Evolutionary conservation across 2,797 vertebrate genomes (phyloP).

Genomic region (Diceros bicornis): DNA sequence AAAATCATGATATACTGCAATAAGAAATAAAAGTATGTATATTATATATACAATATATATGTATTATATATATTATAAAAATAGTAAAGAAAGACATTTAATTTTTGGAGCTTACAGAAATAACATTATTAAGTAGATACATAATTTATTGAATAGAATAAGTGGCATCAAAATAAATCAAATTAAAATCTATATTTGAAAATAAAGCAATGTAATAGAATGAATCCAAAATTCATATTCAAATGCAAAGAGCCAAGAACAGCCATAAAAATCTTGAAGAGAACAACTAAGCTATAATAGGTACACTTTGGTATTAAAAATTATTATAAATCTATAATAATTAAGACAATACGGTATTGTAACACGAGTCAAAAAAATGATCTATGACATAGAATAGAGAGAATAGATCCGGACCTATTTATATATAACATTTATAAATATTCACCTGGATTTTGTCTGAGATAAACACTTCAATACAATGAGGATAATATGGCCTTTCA

Average conservation of each 20-base stretch:
- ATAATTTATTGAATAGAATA: conserved; percentile 68
- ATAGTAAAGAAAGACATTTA: conserved; percentile 53
- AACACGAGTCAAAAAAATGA: neutral
- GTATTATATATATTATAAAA: neutral
- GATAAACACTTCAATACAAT: neutral
- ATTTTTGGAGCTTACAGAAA: conserved; percentile 69
- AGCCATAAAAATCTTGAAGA: neutral
- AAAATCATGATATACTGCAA: neutral
- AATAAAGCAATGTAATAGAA: conserved; percentile 63
- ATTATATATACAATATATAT: neutral
- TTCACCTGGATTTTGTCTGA: neutral
- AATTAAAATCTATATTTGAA: conserved; percentile 81
- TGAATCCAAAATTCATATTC: neutral
- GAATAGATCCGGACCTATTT: neutral
- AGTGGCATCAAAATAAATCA: conserved; percentile 79
- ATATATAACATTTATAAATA: neutral
- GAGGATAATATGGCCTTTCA: neutral
- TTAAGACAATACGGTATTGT: neutral
- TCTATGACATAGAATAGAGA: neutral
- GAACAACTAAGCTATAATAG: conserved; percentile 61
- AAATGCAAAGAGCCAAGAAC: neutral
- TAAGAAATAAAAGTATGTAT: neutral
- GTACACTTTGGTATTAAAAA: conserved; percentile 8
- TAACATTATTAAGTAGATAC: conserved; percentile 82
- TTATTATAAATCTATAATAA: conserved; percentile 35